Conservation (phyloP, 2,797 vertebrate species). For the Pyrocephalus nanus region DNA sequence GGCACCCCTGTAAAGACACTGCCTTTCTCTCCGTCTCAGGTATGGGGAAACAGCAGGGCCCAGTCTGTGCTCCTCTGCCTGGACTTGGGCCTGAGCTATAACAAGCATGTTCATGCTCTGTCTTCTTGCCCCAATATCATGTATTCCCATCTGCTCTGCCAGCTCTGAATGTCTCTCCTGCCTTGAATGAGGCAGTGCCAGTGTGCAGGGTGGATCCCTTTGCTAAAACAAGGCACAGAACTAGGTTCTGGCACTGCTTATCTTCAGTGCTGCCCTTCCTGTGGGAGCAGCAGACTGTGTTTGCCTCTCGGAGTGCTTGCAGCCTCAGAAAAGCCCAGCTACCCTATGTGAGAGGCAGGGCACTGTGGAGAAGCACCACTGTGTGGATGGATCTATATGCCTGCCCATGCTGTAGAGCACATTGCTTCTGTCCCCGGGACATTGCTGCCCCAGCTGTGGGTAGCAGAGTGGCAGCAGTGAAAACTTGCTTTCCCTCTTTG, state of each 20-base stretch:
- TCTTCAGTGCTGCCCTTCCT: background rate
- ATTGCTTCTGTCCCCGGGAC: background rate
- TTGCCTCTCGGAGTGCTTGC: background rate
- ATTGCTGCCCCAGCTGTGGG: background rate
- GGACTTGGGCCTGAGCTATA: background rate
- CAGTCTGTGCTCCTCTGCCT: background rate
- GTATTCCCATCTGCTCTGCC: background rate
- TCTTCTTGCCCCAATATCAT: background rate
- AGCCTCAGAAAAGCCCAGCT: background rate
- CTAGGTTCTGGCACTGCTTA: background rate
- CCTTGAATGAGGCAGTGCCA: background rate
- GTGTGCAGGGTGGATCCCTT: accelerated
- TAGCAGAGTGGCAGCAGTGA: background rate
- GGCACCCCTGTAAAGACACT: slow-evolving; percentile 94
- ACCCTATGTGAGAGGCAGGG: background rate
- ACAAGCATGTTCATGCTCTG: background rate
- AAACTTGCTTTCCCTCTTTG: background rate
- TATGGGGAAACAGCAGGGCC: slow-evolving; percentile 33
- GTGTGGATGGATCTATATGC: background rate
- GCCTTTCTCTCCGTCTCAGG: slow-evolving; percentile 97
- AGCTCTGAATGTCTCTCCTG: background rate
- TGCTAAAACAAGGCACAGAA: background rate
- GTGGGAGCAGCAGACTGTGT: background rate
- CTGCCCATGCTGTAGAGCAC: background rate
- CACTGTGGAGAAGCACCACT: accelerated